Conservation (phyloP, 2,888 invertebrate genomes). For the Eupithecia centaureata region DNA sequence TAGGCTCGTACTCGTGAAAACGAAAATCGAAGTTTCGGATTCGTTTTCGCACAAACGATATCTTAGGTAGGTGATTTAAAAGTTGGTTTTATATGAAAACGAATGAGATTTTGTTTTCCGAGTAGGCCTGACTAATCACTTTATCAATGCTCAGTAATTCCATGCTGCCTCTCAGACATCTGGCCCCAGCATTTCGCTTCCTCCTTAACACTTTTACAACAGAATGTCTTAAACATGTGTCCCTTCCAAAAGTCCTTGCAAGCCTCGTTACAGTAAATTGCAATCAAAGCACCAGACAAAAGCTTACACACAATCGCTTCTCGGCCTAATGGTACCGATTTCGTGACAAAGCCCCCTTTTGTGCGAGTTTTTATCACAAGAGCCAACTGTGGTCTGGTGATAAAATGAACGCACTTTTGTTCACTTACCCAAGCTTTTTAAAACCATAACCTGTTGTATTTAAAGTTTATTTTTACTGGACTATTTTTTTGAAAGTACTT, state of each 20-base stretch:
- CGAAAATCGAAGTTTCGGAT: too few relatives aligned
- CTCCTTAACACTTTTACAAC: neutral
- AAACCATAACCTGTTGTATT: neutral
- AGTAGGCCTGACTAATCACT: too few relatives aligned
- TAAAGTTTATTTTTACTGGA: neutral
- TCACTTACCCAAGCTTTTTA: constrained; percentile 4
- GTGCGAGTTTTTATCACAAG: constrained; percentile 51
- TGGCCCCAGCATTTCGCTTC: neutral
- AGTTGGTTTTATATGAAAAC: too few relatives aligned
- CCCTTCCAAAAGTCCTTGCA: constrained; percentile 1
- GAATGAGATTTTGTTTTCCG: too few relatives aligned
- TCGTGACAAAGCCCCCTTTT: constrained; percentile 53
- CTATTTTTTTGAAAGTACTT: neutral
- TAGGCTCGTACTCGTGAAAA: too few relatives aligned
- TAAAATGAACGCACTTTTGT: constrained; percentile 48
- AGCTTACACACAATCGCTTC: constrained; percentile 26
- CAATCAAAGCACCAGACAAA: constrained; percentile 32
- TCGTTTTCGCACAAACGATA: too few relatives aligned
- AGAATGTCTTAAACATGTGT: neutral
- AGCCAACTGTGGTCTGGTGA: constrained; percentile 47
- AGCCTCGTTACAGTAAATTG: constrained; percentile 5
- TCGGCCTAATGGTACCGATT: constrained; percentile 30
- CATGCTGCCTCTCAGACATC: neutral
- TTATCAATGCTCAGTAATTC: neutral
- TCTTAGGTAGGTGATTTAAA: too few relatives aligned